Evolutionary conservation across 2,113 vertebrate genomes (phyloP).

Genomic region (Callithrix jacchus): DNA sequence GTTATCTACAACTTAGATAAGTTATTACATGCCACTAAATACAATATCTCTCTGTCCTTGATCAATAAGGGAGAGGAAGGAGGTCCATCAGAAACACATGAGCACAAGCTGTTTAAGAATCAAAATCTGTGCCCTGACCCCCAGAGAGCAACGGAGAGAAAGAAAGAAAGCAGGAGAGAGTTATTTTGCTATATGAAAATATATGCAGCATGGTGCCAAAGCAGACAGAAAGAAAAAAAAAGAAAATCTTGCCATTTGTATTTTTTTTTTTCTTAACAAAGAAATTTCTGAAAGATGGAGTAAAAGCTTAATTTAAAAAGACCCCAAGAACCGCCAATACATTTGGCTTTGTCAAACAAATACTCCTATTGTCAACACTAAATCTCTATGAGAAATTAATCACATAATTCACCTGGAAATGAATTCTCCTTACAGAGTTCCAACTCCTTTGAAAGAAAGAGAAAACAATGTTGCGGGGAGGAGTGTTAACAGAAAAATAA

Average conservation of each 20-base stretch:
- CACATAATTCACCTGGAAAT: neutral
- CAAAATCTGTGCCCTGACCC: neutral
- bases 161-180: neutral
- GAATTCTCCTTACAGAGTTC: neutral
- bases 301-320: neutral
- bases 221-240: neutral
- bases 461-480: neutral
- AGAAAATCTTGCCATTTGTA: neutral
- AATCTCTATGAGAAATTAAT: constrained; percentile 16
- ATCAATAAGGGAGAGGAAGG: neutral
- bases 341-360: neutral
- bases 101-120: neutral
- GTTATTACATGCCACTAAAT: neutral
- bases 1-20: neutral
- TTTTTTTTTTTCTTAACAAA: neutral
- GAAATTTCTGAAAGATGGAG: neutral
- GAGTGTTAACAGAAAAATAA: neutral
- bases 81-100: neutral
- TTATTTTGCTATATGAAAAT: neutral
- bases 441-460: neutral
- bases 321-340: neutral
- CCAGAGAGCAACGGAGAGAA: neutral
- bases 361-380: neutral
- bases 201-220: neutral
- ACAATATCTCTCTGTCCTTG: neutral